Evolutionary conservation across 2,113 vertebrate genomes (phyloP).

Genomic region (Lepus americanus): DNA sequence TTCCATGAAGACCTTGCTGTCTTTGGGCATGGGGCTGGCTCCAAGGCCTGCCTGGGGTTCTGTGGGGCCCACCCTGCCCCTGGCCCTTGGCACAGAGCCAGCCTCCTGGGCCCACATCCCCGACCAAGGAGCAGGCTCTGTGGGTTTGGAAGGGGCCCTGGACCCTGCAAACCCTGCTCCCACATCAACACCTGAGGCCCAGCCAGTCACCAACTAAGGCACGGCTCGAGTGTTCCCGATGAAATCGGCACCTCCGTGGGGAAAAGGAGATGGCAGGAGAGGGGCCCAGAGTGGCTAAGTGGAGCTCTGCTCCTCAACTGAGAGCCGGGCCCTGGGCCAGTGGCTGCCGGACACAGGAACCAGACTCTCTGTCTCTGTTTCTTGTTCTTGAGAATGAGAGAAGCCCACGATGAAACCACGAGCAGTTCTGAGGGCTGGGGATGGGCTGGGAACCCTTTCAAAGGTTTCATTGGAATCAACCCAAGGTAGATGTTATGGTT

Average conservation of each 20-base stretch:
- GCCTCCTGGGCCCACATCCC: background rate
- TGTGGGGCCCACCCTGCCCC: background rate
- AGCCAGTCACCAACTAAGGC: background rate
- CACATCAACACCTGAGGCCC: background rate
- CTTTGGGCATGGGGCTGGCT: background rate
- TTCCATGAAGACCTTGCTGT: background rate
- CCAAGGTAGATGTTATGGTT: background rate
- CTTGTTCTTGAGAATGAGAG: background rate
- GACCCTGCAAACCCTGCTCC: background rate
- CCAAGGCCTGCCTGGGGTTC: too few species aligned
- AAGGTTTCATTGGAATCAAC: background rate
- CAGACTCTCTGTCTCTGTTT: background rate
- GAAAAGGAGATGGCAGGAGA: background rate
- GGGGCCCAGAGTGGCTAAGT: background rate
- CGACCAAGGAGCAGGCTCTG: background rate
- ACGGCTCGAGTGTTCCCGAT: conserved; percentile 4
- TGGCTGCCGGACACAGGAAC: background rate
- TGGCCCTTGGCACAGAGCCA: background rate
- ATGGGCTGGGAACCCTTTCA: background rate
- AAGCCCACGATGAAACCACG: conserved; percentile 20
- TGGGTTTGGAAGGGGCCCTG: background rate
- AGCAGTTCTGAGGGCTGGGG: background rate
- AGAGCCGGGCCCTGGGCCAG: background rate
- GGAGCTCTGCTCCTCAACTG: background rate
- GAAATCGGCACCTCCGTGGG: background rate